Evolutionary conservation across 2,797 vertebrate genomes (phyloP).

Genomic region (Spinus pinus): DNA sequence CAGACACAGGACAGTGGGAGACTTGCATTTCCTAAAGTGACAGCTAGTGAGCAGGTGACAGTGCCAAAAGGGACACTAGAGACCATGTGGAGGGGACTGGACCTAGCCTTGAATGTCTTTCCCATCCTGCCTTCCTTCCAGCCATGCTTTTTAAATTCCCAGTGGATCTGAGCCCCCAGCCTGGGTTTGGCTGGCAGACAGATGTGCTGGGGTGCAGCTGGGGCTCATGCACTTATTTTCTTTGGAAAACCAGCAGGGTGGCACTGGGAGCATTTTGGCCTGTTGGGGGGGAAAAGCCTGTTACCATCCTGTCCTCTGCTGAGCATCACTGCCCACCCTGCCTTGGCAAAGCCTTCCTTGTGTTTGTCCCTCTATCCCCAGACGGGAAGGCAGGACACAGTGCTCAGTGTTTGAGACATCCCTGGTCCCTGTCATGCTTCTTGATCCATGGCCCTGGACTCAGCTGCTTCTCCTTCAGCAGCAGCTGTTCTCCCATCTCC

Average conservation of each 20-base stretch:
- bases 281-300: neutral
- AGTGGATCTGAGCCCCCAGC: neutral
- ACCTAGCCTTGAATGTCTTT: neutral
- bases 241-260: neutral
- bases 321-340: neutral
- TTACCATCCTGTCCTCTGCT: neutral
- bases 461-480: neutral
- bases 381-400: neutral
- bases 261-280: neutral
- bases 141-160: neutral
- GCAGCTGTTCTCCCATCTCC: neutral
- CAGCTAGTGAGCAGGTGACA: neutral
- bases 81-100: neutral
- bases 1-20: neutral
- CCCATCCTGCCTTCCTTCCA: neutral
- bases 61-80: neutral
- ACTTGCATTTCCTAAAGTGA: neutral
- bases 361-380: neutral
- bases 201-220: neutral
- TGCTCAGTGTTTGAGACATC: neutral
- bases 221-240: fast-evolving
- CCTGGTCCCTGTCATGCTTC: neutral
- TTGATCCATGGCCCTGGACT: neutral
- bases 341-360: neutral
- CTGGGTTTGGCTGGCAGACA: neutral